phyloP scores from a whole-genome alignment of 2,113 vertebrate species.

The Dipodomys merriami region DNA sequence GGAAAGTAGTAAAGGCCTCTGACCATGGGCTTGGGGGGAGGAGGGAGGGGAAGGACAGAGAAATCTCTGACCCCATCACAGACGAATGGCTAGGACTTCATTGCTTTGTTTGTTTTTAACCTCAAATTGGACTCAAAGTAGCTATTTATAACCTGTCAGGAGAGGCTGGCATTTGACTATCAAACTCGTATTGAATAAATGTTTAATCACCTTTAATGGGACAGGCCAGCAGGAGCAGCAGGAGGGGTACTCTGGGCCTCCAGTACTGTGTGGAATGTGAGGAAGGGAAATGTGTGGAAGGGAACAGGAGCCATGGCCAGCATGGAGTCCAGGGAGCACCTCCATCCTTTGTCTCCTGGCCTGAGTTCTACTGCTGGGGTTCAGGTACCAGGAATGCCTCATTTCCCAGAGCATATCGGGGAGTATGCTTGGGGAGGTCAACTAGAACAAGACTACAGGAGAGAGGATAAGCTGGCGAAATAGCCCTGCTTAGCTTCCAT shows the following conservation, averaged over 20 bases:
- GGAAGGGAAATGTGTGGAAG: neutral
- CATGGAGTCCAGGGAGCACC: neutral
- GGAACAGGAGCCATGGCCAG: fast-evolving
- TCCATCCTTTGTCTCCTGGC: neutral
- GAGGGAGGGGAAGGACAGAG: neutral
- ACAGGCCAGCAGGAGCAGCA: neutral
- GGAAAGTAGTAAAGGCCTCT: slow-evolving; percentile 14
- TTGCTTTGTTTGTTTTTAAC: slow-evolving; percentile 51
- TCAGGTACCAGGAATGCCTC: fast-evolving
- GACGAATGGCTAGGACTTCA: slow-evolving; percentile 43
- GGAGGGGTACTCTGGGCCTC: neutral
- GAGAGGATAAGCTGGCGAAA: fast-evolving
- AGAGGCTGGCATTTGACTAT: slow-evolving; percentile 62
- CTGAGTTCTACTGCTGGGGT: neutral
- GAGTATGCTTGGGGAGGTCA: fast-evolving
- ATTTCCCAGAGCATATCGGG: fast-evolving
- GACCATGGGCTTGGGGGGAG: neutral
- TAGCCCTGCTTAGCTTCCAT: neutral
- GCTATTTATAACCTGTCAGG: slow-evolving; percentile 74
- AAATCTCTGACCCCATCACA: slow-evolving; percentile 19
- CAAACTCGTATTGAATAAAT: slow-evolving; percentile 16
- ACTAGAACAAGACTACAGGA: neutral
- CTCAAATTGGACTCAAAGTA: slow-evolving; percentile 63
- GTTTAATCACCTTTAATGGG: slow-evolving; percentile 52
- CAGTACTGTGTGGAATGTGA: neutral